phyloP scores from a whole-genome alignment of 2,888 invertebrate genomes.

The Candidula unifasciata region DNA sequence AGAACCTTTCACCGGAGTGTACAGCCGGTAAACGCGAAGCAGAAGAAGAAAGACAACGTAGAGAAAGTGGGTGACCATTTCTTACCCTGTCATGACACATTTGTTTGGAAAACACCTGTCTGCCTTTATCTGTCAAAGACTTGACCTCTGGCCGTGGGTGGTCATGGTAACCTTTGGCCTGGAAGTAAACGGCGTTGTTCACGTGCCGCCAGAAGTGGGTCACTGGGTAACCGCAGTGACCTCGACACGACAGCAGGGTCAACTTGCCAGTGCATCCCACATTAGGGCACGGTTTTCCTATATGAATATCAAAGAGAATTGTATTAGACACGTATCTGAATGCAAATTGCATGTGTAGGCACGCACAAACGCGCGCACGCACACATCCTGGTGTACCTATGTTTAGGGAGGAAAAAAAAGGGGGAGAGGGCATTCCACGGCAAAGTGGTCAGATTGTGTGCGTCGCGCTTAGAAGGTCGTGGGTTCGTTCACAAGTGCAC shows the following conservation, averaged over 20 bases:
- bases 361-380: too few species aligned
- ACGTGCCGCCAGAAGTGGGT: slow-evolving; percentile 99
- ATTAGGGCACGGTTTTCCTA: slow-evolving; percentile 93
- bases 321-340: background rate
- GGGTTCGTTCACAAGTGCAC: too few species aligned
- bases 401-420: too few species aligned
- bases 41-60: too few species aligned
- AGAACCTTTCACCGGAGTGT: too few species aligned
- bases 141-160: slow-evolving; percentile 96
- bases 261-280: slow-evolving; percentile 87
- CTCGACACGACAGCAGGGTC: slow-evolving; percentile 93
- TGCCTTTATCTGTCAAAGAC: slow-evolving; percentile 83
- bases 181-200: slow-evolving; percentile 88
- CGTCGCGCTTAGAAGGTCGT: too few species aligned
- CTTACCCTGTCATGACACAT: slow-evolving; percentile 39
- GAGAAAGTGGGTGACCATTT: background rate
- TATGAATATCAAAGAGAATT: slow-evolving; percentile 42
- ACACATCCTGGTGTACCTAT: too few species aligned
- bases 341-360: background rate
- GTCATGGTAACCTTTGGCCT: slow-evolving; percentile 98
- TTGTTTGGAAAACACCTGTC: slow-evolving; percentile 42
- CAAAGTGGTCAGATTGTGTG: too few species aligned
- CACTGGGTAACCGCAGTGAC: slow-evolving; percentile 98
- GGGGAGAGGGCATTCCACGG: too few species aligned
- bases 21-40: too few species aligned